A percentile compares a stretch with the other conserved stretches of the same genome.
Evolutionary conservation across 2,797 vertebrate genomes (phyloP).

Genomic region (Pangasius larnaudii): DNA sequence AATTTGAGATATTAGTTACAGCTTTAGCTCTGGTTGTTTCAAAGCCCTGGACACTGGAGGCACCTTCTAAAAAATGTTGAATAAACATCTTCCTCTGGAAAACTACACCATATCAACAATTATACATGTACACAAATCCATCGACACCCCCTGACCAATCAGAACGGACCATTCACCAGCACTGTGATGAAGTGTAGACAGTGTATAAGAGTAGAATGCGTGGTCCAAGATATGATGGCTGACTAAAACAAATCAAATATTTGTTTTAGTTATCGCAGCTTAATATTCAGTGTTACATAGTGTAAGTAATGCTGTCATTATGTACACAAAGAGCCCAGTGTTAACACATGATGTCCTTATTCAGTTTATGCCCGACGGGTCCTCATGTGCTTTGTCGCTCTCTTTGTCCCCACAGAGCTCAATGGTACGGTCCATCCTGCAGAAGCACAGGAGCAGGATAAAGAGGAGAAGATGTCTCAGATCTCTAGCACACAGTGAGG

Average conservation of each 20-base stretch:
- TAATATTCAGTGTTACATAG: not conserved
- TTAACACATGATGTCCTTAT: not conserved
- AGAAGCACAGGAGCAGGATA: constrained; percentile 55
- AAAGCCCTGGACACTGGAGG: not conserved
- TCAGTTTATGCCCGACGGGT: not conserved
- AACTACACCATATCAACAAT: not conserved
- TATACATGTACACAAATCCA: not conserved
- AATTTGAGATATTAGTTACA: not conserved
- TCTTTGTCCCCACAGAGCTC: constrained; percentile 53
- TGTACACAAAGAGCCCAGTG: not conserved
- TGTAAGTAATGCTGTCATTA: not conserved
- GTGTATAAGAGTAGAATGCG: not conserved
- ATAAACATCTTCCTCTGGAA: not conserved
- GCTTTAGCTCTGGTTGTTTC: not conserved
- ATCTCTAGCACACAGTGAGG: constrained; percentile 72
- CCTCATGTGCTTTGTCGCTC: not conserved
- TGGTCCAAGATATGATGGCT: not conserved
- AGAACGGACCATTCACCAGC: not conserved
- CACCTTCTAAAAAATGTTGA: not conserved
- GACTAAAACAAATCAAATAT: not conserved
- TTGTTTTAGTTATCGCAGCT: not conserved
- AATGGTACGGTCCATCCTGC: constrained; percentile 55
- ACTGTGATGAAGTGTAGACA: not conserved
- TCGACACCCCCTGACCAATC: not conserved
- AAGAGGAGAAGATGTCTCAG: constrained; percentile 59